These are phyloP conservation scores for Miniopterus natalensis DNA, from an alignment of 2,113 vertebrate genomes.

Conservation along the genomic window DNA sequence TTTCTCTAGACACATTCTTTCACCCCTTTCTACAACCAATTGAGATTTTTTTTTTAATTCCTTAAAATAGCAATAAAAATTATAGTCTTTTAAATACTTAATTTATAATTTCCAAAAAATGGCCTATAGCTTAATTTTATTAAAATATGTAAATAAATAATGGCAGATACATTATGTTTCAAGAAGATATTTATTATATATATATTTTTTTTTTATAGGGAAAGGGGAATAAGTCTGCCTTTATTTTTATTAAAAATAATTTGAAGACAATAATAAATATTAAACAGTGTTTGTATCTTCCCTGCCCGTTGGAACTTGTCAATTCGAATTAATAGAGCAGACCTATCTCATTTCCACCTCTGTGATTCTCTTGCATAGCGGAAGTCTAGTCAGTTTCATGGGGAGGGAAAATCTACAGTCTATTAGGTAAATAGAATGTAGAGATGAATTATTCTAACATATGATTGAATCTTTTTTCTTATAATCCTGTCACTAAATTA, in stretches of 20 bases:
- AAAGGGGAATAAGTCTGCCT: background rate
- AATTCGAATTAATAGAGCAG: background rate
- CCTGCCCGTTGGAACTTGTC: background rate
- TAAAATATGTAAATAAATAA: constrained; percentile 8
- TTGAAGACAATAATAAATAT: background rate
- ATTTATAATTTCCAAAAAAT: background rate
- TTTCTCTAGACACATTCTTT: constrained; percentile 34
- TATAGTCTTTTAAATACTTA: background rate
- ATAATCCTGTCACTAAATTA: background rate
- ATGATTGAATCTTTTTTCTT: background rate
- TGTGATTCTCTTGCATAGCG: background rate
- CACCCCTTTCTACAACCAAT: background rate
- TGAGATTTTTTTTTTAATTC: constrained; percentile 11
- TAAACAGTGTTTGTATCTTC: background rate
- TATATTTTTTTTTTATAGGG: background rate
- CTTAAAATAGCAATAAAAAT: background rate
- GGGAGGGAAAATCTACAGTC: background rate
- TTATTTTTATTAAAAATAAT: constrained; percentile 57
- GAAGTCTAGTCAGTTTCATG: background rate
- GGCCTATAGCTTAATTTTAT: background rate
- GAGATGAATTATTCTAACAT: background rate
- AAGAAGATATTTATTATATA: background rate
- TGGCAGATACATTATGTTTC: background rate
- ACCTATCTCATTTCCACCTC: background rate
- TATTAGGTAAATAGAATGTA: background rate